Percentiles rank a stretch among this genome's conserved stretches.
Evolutionary conservation across 2,888 invertebrate species (phyloP).

Genomic region (Helobdella robusta): DNA sequence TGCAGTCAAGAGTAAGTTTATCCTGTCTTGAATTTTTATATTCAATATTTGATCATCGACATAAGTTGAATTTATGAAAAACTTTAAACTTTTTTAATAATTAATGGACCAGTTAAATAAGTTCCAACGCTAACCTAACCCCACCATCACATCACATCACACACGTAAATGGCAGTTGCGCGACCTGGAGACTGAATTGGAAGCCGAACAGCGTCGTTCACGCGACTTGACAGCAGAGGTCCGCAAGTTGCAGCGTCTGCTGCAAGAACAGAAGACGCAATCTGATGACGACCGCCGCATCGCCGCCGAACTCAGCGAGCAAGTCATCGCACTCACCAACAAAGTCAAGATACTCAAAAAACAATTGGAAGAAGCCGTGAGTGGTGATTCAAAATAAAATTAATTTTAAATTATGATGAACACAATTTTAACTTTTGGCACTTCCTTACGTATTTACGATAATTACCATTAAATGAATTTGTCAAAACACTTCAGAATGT

Average conservation of each 20-base stretch:
- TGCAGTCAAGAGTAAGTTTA: constrained; percentile 44
- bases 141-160: no score
- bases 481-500: no score
- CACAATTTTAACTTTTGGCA: background rate
- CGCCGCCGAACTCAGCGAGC: constrained; percentile 42
- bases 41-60: no score
- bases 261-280: constrained; percentile 42
- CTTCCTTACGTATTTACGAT: background rate
- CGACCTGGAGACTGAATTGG: constrained; percentile 48
- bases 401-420: background rate
- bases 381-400: no score
- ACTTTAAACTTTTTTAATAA: no score
- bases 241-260: constrained; percentile 46
- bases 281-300: constrained; percentile 47
- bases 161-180: no score
- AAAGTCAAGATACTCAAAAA: constrained; percentile 47
- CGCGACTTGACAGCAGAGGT: constrained; percentile 43
- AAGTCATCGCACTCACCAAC: constrained; percentile 43
- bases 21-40: no score
- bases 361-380: constrained; percentile 49
- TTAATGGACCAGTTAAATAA: background rate
- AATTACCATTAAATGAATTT: no score
- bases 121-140: background rate
- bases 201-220: constrained; percentile 45
- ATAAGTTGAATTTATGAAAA: no score